phyloP scores from a whole-genome alignment of 2,113 vertebrate species.

The Halichoerus grypus region DNA sequence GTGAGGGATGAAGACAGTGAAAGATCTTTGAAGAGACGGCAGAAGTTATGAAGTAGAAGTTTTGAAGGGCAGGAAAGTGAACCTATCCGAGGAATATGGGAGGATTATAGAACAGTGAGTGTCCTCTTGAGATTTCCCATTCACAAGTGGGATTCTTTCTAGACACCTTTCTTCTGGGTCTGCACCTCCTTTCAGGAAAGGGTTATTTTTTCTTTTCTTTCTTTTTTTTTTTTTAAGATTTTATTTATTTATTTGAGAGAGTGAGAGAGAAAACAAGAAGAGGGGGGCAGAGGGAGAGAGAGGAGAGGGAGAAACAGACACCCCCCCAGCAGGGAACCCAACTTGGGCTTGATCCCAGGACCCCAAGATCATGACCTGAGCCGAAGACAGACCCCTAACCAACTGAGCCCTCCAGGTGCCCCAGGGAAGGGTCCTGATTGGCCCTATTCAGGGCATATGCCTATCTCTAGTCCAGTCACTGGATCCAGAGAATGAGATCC shows the following conservation, averaged over 20 bases:
- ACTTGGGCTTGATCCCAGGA: neutral
- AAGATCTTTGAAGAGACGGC: conserved; percentile 10
- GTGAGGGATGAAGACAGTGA: neutral
- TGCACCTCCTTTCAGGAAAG: neutral
- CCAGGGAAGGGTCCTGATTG: neutral
- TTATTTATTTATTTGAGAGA: neutral
- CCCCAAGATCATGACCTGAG: neutral
- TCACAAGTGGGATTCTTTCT: neutral
- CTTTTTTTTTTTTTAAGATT: neutral
- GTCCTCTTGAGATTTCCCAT: neutral
- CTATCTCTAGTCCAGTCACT: neutral
- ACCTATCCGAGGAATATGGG: neutral
- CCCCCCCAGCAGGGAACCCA: neutral
- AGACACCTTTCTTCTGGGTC: neutral
- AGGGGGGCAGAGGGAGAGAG: neutral
- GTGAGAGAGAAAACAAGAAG: neutral
- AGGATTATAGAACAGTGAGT: neutral
- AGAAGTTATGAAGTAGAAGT: neutral
- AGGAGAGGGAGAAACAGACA: neutral
- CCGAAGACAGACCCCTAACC: neutral
- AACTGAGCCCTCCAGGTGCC: neutral
- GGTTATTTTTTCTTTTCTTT: neutral
- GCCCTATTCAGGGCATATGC: neutral
- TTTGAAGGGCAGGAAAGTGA: neutral
- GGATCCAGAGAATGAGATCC: neutral